These are phyloP conservation scores for Podarcis muralis DNA, from an alignment of 2,113 vertebrate species.

Conservation along the genomic window DNA sequence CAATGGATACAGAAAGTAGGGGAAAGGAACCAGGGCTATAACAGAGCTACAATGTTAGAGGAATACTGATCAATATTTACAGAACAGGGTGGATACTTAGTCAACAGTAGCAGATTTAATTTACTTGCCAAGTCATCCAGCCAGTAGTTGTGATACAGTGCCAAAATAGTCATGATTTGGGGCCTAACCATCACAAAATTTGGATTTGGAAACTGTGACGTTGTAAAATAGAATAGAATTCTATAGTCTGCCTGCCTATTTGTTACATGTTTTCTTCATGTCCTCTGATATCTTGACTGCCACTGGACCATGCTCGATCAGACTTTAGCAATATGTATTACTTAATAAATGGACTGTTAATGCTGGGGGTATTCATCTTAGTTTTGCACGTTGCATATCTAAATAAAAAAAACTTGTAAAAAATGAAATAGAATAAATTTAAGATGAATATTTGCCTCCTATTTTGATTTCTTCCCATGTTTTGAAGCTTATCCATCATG, in stretches of 20 bases:
- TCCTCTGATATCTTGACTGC: too few species aligned
- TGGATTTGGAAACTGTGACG: too few species aligned
- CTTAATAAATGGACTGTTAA: too few species aligned
- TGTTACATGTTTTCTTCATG: too few species aligned
- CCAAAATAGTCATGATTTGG: background rate
- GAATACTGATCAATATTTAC: background rate
- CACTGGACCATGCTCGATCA: too few species aligned
- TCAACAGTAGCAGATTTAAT: background rate
- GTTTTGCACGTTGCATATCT: too few species aligned
- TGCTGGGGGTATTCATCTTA: too few species aligned
- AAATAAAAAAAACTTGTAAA: too few species aligned
- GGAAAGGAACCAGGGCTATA: background rate
- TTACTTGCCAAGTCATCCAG: background rate
- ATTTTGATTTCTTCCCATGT: background rate
- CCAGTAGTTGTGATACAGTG: background rate
- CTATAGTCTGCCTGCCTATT: too few species aligned
- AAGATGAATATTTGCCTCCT: background rate
- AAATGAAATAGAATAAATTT: too few species aligned
- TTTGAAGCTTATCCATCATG: background rate
- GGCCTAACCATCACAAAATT: background rate
- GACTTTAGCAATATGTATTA: too few species aligned
- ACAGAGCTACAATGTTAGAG: background rate
- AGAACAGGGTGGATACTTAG: background rate
- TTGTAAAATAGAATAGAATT: background rate
- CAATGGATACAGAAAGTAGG: background rate